Conservation (phyloP, 1,140 invertebrate genomes). For the Hormaphis cornu region DNA sequence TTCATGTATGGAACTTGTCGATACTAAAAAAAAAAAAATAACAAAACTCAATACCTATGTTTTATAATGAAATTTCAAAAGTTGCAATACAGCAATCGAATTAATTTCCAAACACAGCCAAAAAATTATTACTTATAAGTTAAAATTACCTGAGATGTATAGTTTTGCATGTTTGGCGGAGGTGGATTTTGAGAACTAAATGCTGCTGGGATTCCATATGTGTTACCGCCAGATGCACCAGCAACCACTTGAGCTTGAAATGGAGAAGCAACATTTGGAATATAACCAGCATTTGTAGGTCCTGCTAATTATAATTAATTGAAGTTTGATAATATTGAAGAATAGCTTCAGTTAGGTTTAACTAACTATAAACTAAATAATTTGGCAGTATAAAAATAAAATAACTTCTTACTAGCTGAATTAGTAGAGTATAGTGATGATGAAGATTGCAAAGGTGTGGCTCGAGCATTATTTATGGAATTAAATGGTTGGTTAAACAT, state of each 20-base stretch:
- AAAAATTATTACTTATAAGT: too few relatives aligned
- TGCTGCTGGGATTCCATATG: slow-evolving; percentile 10
- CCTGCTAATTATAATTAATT: slow-evolving; percentile 2
- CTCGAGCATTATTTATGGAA: not conserved
- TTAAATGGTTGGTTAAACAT: slow-evolving; percentile 20
- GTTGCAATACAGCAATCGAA: too few relatives aligned
- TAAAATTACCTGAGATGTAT: slow-evolving; percentile 13
- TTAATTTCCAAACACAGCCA: too few relatives aligned
- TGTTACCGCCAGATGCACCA: slow-evolving; percentile 5
- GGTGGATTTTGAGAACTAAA: slow-evolving; percentile 19
- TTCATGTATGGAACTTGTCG: slow-evolving; percentile 16
- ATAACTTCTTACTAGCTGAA: slow-evolving; percentile 9
- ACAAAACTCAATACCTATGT: not conserved
- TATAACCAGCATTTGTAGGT: slow-evolving; percentile 16
- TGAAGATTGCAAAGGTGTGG: slow-evolving; percentile 14
- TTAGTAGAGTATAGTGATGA: slow-evolving; percentile 24
- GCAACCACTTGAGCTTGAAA: slow-evolving; percentile 24
- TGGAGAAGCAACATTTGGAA: slow-evolving; percentile 14
- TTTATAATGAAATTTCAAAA: too few relatives aligned
- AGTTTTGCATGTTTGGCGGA: slow-evolving; percentile 21
- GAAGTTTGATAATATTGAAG: not conserved
- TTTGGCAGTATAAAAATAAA: not conserved
- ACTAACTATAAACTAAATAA: too few relatives aligned
- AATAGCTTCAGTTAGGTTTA: too few relatives aligned
- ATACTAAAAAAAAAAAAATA: not conserved